Conservation (phyloP, 1,140 invertebrate species). For the Ceratoteleas bidentatus region DNA sequence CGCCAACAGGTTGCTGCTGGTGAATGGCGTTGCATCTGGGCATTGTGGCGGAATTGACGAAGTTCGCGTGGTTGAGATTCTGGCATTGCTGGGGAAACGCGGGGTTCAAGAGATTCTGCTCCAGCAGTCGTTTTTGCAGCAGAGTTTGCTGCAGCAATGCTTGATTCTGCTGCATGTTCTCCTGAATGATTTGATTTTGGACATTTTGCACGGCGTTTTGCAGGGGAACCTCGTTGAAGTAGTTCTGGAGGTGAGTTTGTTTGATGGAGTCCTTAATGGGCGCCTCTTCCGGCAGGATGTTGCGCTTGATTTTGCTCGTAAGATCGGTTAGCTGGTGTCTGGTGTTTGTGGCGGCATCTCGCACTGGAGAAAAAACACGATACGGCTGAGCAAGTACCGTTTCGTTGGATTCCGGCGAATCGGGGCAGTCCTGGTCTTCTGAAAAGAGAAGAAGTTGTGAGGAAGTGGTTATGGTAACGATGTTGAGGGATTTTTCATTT, state of each 20-base stretch:
- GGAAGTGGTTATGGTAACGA: background rate
- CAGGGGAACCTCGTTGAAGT: conserved; percentile 69
- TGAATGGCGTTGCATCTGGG: background rate
- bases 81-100: conserved; percentile 67
- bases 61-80: conserved; percentile 66
- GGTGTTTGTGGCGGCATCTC: conserved; percentile 76
- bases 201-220: conserved; percentile 80
- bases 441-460: conserved; percentile 23
- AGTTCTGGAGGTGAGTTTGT: conserved; percentile 66
- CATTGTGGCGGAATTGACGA: background rate
- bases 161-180: conserved; percentile 79
- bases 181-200: conserved; percentile 80
- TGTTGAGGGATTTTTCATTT: background rate
- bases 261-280: conserved; percentile 66
- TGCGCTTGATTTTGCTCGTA: conserved; percentile 63
- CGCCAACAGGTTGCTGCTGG: conserved; percentile 23
- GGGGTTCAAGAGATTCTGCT: conserved; percentile 71
- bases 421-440: conserved; percentile 79
- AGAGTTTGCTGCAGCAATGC: conserved; percentile 72
- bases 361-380: conserved; percentile 76
- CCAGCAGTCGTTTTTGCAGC: conserved; percentile 70
- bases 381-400: conserved; percentile 77
- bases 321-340: conserved; percentile 64
- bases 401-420: conserved; percentile 80
- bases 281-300: conserved; percentile 62